Conservation (phyloP, 2,888 invertebrate species). For the Ernsta delagoae region DNA sequence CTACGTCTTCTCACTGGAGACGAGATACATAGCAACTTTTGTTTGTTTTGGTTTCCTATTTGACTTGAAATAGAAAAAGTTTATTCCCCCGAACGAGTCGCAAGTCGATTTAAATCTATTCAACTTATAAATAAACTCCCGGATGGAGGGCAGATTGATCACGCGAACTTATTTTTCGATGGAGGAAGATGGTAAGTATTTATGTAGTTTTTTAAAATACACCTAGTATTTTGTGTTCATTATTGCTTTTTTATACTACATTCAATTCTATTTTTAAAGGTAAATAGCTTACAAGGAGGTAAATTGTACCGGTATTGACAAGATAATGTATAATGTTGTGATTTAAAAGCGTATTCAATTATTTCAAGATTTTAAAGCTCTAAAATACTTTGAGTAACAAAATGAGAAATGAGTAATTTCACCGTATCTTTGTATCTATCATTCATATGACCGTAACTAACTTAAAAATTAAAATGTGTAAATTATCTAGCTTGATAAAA, state of each 20-base stretch:
- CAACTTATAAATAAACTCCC: background rate
- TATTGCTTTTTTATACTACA: background rate
- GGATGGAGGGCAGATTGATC: background rate
- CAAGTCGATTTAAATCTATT: background rate
- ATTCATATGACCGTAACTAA: too few relatives aligned
- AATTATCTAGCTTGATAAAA: too few relatives aligned
- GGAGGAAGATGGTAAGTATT: background rate
- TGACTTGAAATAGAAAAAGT: conserved; percentile 6
- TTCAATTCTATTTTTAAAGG: too few relatives aligned
- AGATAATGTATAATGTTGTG: too few relatives aligned
- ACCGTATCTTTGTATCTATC: too few relatives aligned
- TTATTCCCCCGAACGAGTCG: background rate
- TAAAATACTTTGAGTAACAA: too few relatives aligned
- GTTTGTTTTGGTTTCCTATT: conserved; percentile 2
- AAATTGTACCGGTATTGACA: too few relatives aligned
- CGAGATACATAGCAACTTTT: background rate
- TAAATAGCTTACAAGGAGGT: too few relatives aligned
- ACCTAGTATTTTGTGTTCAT: background rate
- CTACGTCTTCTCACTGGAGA: background rate
- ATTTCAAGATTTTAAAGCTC: too few relatives aligned
- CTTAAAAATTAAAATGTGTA: too few relatives aligned
- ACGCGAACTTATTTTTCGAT: background rate
- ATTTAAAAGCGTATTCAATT: too few relatives aligned
- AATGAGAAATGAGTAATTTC: too few relatives aligned
- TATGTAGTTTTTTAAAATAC: background rate